Conservation (phyloP, 2,888 invertebrate species). For the Alitta virens region DNA sequence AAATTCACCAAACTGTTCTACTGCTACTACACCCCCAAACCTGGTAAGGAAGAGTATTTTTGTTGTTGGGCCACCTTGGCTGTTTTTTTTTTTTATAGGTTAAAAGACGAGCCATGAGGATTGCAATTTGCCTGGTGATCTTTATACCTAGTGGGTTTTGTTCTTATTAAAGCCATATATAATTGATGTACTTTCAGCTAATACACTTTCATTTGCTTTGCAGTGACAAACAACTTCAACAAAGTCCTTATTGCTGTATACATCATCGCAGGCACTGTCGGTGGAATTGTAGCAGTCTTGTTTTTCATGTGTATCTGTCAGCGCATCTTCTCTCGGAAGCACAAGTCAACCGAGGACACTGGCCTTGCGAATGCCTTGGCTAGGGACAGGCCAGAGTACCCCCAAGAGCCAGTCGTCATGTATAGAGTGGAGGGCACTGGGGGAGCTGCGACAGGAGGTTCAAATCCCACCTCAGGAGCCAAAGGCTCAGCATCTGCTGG, state of each 20-base stretch:
- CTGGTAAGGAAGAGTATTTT: no score
- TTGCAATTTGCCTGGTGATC: no score
- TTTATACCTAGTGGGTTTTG: no score
- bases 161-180: no score
- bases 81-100: no score
- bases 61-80: no score
- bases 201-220: background rate
- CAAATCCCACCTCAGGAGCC: background rate
- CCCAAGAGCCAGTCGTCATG: slow-evolving; percentile 4
- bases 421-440: background rate
- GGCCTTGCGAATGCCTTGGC: background rate
- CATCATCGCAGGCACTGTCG: slow-evolving; percentile 14
- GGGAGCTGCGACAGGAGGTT: background rate
- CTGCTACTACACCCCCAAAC: slow-evolving; percentile 30
- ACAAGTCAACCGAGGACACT: slow-evolving; percentile 12
- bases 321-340: slow-evolving; percentile 12
- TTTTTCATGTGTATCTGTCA: slow-evolving; percentile 14
- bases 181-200: no score
- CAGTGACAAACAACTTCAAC: slow-evolving; percentile 11
- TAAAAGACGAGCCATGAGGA: no score
- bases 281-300: slow-evolving; percentile 10
- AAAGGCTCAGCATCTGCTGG: background rate
- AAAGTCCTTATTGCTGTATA: slow-evolving; percentile 12
- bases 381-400: background rate
- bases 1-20: slow-evolving; percentile 29